Percentiles rank a stretch among this genome's conserved stretches.
These are phyloP conservation scores for Mionectes macconnelli DNA, from an alignment of 2,113 vertebrate genomes.

Conservation along the genomic window DNA sequence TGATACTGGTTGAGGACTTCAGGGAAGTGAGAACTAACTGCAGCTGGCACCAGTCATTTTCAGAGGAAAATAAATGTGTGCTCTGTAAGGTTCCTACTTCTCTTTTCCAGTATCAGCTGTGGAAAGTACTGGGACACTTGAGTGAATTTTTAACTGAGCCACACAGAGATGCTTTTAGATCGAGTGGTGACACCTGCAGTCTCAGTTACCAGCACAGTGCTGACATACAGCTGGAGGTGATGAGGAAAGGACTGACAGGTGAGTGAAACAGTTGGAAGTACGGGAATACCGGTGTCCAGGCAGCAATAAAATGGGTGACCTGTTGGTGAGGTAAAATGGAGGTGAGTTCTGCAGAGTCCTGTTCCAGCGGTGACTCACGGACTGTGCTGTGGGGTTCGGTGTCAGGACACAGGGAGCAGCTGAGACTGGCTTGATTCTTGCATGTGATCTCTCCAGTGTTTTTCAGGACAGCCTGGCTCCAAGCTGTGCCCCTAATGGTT, in stretches of 20 bases:
- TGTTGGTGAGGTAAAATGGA: neutral
- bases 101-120: neutral
- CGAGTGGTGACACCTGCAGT: neutral
- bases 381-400: neutral
- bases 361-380: neutral
- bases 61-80: neutral
- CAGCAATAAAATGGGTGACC: neutral
- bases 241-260: neutral
- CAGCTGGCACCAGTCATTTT: neutral
- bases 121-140: neutral
- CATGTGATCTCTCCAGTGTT: neutral
- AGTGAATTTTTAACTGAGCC: neutral
- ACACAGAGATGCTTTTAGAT: neutral
- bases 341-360: neutral
- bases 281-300: accelerated
- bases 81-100: neutral
- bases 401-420: neutral
- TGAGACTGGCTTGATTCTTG: neutral
- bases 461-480: neutral
- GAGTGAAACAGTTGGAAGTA: neutral
- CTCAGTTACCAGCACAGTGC: neutral
- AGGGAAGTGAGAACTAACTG: neutral
- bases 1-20: neutral
- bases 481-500: neutral
- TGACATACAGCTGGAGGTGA: neutral